Evolutionary conservation across 2,113 vertebrate species (phyloP).

Genomic region (Puma concolor): DNA sequence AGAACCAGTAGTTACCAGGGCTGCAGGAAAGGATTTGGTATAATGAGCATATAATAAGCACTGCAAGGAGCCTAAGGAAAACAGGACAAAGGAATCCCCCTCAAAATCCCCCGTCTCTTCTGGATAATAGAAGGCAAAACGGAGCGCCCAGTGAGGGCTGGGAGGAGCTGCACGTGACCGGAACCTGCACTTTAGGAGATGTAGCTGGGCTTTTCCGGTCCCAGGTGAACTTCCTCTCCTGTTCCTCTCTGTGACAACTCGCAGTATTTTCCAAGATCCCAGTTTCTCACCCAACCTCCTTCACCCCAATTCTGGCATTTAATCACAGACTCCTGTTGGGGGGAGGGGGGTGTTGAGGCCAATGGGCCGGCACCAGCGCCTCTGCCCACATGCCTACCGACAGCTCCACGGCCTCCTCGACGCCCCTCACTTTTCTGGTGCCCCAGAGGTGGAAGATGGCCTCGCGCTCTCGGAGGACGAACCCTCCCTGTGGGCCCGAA

Average conservation of each 20-base stretch:
- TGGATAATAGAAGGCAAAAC: no score
- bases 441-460: no score
- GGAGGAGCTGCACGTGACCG: not conserved
- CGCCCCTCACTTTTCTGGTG: fast-evolving
- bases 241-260: not conserved
- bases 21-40: not conserved
- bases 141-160: fast-evolving
- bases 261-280: no score
- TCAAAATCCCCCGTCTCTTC: fast-evolving
- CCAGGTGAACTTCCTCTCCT: fast-evolving
- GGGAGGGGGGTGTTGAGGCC: not conserved
- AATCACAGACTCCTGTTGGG: fast-evolving
- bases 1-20: not conserved
- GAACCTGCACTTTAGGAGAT: fast-evolving
- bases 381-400: fast-evolving
- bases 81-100: fast-evolving
- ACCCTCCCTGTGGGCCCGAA: fast-evolving
- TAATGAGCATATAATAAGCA: not conserved
- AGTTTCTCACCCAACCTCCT: not conserved
- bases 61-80: not conserved
- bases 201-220: fast-evolving
- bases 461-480: not conserved
- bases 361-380: fast-evolving
- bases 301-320: not conserved
- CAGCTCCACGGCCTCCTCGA: fast-evolving